Evolutionary conservation across 2,797 vertebrate species (phyloP), one percentile per base, ranked within the genome.

Genomic region (Ficedula albicollis): DNA sequence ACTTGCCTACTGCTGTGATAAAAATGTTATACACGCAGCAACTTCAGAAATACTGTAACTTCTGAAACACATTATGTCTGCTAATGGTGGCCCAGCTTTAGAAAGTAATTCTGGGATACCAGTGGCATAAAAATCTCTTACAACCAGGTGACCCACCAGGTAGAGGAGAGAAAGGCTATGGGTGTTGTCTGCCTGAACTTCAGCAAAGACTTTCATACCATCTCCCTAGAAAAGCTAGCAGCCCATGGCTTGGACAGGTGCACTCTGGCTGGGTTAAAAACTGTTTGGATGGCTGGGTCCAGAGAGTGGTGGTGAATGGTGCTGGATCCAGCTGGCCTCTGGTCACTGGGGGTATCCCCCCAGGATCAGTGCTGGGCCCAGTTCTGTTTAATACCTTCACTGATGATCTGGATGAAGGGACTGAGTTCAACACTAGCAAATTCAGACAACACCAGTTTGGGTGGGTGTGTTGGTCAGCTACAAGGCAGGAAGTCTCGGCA

Each of bases 161-260:
- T 0, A 0, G 10, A 54, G 19, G 14, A 66, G 16, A 51, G 34
- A 6, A 46, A 17, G 13, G 16, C 14, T 32, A 17, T 60, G 36
- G 10, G 3, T 30, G 20, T 60, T 60, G 8, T 41, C 25, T 56
- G 4, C 5, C 4, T 30, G 23, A 13, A 38, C 27, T 44, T 51
- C 20, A 44, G 20, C 4, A 44, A 72, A 12, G 29, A 13, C 23
- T 64, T 51, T 72, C n/a, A 7, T 11, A 15, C 16, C 9, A 5
- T 7, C 19, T 51, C 23, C 7, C 43, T 36, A 29, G n/a, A n/a
- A 26, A 52, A 58, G 2, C 19, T 14, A 4, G 41, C 21, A 38
- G n/a, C 16, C 13, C 16, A 21, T 0, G 1, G 1, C 59, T 38
- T 25, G 59, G n/a, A 2, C 25, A 25, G 59, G 23, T 5, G 22